Evolutionary conservation across 2,888 invertebrate species (phyloP).

Genomic region (Dione juno): DNA sequence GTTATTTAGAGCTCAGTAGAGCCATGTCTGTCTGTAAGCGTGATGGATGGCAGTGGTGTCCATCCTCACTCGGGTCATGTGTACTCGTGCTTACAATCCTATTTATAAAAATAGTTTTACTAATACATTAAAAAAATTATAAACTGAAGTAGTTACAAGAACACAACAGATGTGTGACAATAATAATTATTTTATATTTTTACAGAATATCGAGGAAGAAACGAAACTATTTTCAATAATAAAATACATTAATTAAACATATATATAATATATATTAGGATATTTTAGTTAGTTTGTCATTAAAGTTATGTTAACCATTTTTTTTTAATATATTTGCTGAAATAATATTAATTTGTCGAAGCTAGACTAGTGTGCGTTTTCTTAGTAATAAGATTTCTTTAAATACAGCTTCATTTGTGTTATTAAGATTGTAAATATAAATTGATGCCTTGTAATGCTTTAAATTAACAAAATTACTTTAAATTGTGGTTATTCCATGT

Average conservation of each 20-base stretch:
- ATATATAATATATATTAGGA: slow-evolving; percentile 24
- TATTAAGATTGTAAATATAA: neutral
- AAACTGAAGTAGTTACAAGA: no score
- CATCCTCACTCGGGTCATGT: no score
- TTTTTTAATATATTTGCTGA: neutral
- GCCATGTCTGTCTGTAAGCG: no score
- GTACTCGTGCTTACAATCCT: no score
- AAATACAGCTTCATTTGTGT: neutral
- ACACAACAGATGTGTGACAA: no score
- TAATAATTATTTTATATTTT: slow-evolving; percentile 43
- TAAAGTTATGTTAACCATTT: slow-evolving; percentile 53
- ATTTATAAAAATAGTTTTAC: no score
- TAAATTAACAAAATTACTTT: neutral
- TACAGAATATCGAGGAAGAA: slow-evolving; percentile 72
- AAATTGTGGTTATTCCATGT: neutral
- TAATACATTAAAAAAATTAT: no score
- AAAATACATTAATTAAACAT: neutral
- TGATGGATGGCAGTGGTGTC: no score
- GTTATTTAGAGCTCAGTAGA: no score
- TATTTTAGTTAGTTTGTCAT: slow-evolving; percentile 37
- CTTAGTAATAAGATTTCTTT: neutral
- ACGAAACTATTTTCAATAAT: slow-evolving; percentile 70
- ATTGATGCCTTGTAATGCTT: neutral
- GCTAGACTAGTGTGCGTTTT: neutral
- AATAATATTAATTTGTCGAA: neutral